phyloP scores from a whole-genome alignment of 2,797 vertebrate genomes.

The Ciconia nigra region DNA sequence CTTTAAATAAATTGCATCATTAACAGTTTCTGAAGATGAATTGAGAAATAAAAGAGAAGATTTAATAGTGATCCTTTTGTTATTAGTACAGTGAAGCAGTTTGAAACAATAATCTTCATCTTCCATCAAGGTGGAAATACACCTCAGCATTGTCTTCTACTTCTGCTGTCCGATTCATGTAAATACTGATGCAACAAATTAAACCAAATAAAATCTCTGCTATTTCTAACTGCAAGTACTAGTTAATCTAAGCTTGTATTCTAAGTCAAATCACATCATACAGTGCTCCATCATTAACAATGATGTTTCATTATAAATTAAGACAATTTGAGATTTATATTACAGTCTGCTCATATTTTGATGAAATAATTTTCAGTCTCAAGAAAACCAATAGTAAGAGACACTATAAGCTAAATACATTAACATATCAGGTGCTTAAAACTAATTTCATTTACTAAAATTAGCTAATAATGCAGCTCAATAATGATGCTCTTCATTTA shows the following conservation, averaged over 20 bases:
- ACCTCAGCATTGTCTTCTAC: background rate
- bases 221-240: background rate
- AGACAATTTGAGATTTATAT: background rate
- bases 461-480: constrained; percentile 26
- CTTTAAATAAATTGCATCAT: background rate
- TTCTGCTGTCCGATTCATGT: background rate
- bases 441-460: background rate
- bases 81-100: background rate
- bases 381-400: background rate
- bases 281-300: background rate
- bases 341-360: background rate
- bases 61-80: background rate
- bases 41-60: background rate
- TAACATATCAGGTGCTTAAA: background rate
- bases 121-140: background rate
- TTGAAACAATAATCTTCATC: background rate
- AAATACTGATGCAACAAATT: background rate
- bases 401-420: background rate
- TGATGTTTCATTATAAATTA: background rate
- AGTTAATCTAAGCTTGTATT: background rate
- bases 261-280: background rate
- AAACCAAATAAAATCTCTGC: background rate
- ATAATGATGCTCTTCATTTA: background rate
- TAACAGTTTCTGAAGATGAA: background rate
- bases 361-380: background rate